Evolutionary conservation across 2,888 invertebrate species (phyloP).

Genomic region (Ametastegia equiseti): DNA sequence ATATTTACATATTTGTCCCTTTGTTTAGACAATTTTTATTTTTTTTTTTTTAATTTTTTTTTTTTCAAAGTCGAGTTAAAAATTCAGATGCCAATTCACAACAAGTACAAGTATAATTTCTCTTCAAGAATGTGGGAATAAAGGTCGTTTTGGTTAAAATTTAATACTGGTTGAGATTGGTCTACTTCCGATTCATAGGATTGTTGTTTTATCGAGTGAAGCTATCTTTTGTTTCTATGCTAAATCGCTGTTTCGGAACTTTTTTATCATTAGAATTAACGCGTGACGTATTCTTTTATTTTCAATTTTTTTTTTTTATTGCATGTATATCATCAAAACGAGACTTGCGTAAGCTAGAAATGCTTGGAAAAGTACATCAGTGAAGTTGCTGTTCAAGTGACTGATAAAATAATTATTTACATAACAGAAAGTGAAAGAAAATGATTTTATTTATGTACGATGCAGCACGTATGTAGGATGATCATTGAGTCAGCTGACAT

Average conservation of each 20-base stretch:
- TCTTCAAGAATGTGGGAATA: background rate
- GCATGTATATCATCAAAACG: background rate
- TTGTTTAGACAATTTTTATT: too few species aligned
- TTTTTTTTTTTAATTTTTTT: background rate
- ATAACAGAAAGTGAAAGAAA: background rate
- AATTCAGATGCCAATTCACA: background rate
- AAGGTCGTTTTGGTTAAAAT: background rate
- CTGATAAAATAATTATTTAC: background rate
- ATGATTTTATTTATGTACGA: background rate
- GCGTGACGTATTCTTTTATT: background rate
- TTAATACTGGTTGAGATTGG: background rate
- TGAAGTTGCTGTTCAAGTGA: background rate
- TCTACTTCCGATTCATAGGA: background rate
- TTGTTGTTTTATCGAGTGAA: background rate
- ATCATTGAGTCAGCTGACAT: slow-evolving; percentile 24
- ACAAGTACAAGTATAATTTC: background rate
- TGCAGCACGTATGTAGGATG: background rate
- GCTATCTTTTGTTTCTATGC: background rate
- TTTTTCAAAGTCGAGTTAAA: background rate
- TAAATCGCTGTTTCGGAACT: background rate
- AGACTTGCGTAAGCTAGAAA: background rate
- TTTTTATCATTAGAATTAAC: background rate
- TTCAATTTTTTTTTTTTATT: background rate
- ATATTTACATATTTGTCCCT: slow-evolving; percentile 26
- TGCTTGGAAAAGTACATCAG: background rate